Evolutionary conservation across 2,113 vertebrate genomes (phyloP), one percentile per base, ranked within the genome.

Genomic region (Mionectes macconnelli): DNA sequence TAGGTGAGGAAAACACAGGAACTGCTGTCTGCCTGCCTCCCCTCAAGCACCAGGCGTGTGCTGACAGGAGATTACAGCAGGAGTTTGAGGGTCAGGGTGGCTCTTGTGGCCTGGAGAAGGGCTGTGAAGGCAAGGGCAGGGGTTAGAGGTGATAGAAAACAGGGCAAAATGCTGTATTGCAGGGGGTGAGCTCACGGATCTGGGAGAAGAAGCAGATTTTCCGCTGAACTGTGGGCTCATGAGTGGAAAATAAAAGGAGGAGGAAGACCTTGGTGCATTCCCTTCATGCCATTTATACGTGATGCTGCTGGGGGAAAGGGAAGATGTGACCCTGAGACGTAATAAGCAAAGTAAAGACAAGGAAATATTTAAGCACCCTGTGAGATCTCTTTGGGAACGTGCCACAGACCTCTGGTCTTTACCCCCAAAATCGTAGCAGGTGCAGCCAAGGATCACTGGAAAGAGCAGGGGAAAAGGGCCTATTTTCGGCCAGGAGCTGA

Each of bases 401-500:
- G 60, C 28, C 33, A 9, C 3, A 0, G 35, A 27, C 7, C 50
- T 55, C 45, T 74, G 56, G 49, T 72, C 80, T 35, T 85, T 44
- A 33, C 5, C 35, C 39, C 31, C 3, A 3, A 33, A 79, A 63
- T 40, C 0, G 0, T 56, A 93, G 80, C 64, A 89, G 69, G 76
- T 93, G 56, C 91, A 70, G 88, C 44, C 40, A 76, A 73, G 57
- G 20, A 30, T 27, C 0, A 0, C 12, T 9, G 74, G 81, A 83
- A 60, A 87, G 17, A n/a, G 53, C 28, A n/a, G 60, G 76, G 47
- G 31, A 86, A 79, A 84, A 81, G 50, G 28, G 27, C 28, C 35
- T 90, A 60, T 96, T 95, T 92, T 89, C 70, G 72, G 83, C 40
- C 17, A 79, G 39, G 56, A 63, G 44, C 39, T 84, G 84, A 91